Percentiles rank a stretch among this genome's conserved stretches.
Conservation (phyloP, 2,797 vertebrate genomes). For the Tiaroga cobitis region DNA sequence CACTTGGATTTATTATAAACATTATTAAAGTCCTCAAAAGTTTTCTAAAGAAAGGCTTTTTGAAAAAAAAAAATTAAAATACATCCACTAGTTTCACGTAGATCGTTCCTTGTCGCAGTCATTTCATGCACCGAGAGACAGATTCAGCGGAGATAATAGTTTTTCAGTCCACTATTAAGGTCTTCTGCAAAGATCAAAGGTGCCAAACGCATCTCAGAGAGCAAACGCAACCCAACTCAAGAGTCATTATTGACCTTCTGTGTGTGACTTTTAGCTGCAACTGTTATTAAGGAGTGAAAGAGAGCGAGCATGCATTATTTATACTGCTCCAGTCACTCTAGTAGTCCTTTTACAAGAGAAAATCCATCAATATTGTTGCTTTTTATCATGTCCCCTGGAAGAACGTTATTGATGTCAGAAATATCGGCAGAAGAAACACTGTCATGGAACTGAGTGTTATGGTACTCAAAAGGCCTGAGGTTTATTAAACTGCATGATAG, state of each 20-base stretch:
- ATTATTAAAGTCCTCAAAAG: background rate
- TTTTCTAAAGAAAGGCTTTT: background rate
- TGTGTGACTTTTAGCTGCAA: slow-evolving; percentile 42
- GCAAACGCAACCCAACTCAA: slow-evolving; percentile 12
- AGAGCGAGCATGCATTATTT: slow-evolving; percentile 54
- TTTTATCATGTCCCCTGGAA: slow-evolving; percentile 30
- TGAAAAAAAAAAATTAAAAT: background rate
- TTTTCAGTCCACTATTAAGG: slow-evolving; percentile 50
- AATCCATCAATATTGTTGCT: slow-evolving; percentile 45
- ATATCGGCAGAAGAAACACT: slow-evolving; percentile 27
- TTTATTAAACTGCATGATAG: slow-evolving; percentile 1
- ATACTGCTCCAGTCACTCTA: slow-evolving; percentile 46
- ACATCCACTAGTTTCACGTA: background rate
- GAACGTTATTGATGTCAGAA: slow-evolving; percentile 48
- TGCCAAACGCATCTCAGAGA: slow-evolving; percentile 8
- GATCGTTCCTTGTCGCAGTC: background rate
- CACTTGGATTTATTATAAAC: background rate
- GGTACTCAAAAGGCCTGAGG: background rate
- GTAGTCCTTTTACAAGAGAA: slow-evolving; percentile 42
- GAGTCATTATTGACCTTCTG: slow-evolving; percentile 49
- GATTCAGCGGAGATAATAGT: background rate
- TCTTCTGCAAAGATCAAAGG: slow-evolving; percentile 52
- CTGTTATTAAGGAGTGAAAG: slow-evolving; percentile 31
- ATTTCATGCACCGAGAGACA: background rate
- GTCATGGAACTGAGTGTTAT: background rate